These are phyloP conservation scores for Drosophila heteroneura DNA, from an alignment of 2,888 invertebrate species.

Conservation along the genomic window DNA sequence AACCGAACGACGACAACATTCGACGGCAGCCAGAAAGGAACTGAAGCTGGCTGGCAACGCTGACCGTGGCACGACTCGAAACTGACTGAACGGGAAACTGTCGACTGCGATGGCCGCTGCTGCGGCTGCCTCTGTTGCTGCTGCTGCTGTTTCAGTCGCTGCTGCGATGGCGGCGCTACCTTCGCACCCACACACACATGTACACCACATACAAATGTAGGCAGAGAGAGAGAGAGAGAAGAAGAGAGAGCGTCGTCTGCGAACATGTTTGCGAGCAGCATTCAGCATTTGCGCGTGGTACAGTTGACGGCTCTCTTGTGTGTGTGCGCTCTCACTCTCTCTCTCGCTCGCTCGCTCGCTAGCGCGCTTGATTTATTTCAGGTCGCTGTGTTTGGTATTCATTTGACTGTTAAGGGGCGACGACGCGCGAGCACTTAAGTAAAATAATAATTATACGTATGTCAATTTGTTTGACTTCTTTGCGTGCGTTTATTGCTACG, in stretches of 20 bases:
- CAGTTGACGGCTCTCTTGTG: conserved; percentile 67
- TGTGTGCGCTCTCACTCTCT: conserved; percentile 39
- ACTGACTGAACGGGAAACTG: conserved; percentile 81
- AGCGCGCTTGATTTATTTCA: conserved; percentile 81
- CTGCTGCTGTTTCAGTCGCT: conserved; percentile 31
- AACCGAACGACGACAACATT: conserved; percentile 84
- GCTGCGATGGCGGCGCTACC: conserved; percentile 56
- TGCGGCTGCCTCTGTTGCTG: conserved; percentile 43
- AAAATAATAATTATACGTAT: conserved; percentile 84
- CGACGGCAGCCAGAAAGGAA: conserved; percentile 85
- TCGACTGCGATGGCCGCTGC: conserved; percentile 55
- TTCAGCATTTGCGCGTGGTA: conserved; percentile 53
- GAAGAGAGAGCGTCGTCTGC: conserved; percentile 21
- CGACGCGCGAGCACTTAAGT: conserved; percentile 83
- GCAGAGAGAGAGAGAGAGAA: not conserved
- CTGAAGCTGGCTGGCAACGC: conserved; percentile 83
- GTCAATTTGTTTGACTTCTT: conserved; percentile 83
- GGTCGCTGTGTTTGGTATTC: conserved; percentile 83
- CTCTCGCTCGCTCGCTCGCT: conserved; percentile 27
- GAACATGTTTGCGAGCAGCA: conserved; percentile 48
- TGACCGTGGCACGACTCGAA: conserved; percentile 81
- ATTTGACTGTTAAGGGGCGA: conserved; percentile 82
- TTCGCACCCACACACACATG: conserved; percentile 61
- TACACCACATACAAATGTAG: not conserved
- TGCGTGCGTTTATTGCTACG: conserved; percentile 68